Evolutionary conservation across 2,113 vertebrate genomes (phyloP), one percentile per base, ranked within the genome.

Genomic region (Holacanthus passer): DNA sequence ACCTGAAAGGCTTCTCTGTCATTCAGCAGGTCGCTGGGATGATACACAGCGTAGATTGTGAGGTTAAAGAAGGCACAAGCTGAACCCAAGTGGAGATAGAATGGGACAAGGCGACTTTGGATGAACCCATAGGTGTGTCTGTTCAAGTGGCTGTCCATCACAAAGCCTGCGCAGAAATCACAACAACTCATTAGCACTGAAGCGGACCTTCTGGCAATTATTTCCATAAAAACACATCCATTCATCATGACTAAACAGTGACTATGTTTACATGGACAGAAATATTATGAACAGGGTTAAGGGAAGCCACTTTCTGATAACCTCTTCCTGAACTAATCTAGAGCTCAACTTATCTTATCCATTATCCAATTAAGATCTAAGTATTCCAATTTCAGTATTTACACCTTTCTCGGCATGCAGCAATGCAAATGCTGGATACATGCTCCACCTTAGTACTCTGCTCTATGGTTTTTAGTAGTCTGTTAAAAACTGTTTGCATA

Each of bases 21-120:
- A 7, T 92, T 71, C 67, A 97, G 86, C 81, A 81, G 66, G 87
- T 96, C 91, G 0, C 93, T 93, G 82, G 95, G 95, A 56, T 96
- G 96, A 73, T 93, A 93, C 79, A 95, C 82, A 3, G 96, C 92
- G 32, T 95, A 97, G 19, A 96, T 93, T 0, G 94, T 88, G 69
- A 96, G 96, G 89, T 95, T 97, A 82, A 96, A 89, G 93, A 97
- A 97, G 47, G 96, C 95, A 3, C 95, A 96, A 2, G 92, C 85
- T 1, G 95, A 96, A 52, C 95, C 82, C 17, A 96, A 84, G 87
- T 96, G 95, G 85, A 96, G 95, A 84, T 96, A 96, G 73, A 94
- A 96, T 0, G 96, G 96, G 69, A 97, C 96, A 17, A 96, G 95
- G 9, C 93, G 63, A 0, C 94, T 94, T 88, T 96, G 95, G 80